These are phyloP conservation scores for Acipenser oxyrinchus DNA, from an alignment of 2,797 vertebrate genomes.

Conservation along the genomic window DNA sequence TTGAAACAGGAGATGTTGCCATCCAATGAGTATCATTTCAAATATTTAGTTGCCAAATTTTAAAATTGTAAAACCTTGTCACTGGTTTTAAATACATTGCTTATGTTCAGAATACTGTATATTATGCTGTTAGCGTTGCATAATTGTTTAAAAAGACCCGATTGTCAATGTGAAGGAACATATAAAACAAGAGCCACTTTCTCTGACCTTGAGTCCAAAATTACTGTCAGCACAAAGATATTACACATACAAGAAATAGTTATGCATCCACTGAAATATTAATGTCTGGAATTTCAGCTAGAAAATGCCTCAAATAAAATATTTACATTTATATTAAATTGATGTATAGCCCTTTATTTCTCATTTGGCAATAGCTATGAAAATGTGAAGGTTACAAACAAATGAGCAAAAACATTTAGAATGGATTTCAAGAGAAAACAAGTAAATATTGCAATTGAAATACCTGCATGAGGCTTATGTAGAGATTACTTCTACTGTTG, in stretches of 20 bases:
- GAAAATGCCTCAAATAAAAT: conserved; percentile 41
- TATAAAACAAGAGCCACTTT: conserved; percentile 20
- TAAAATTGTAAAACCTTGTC: no score
- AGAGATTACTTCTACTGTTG: no score
- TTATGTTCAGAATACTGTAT: no score
- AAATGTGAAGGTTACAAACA: neutral
- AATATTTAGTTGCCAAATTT: conserved; percentile 18
- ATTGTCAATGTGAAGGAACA: no score
- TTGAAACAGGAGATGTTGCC: conserved; percentile 24
- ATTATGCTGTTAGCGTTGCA: no score
- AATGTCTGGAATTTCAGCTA: conserved; percentile 46
- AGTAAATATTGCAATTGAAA: no score
- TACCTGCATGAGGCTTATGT: no score
- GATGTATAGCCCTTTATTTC: conserved; percentile 31
- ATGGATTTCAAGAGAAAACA: neutral
- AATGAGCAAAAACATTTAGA: conserved; percentile 1
- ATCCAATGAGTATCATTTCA: conserved; percentile 30
- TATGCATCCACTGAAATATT: conserved; percentile 40
- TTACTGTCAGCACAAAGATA: conserved; percentile 39
- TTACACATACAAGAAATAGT: conserved; percentile 37
- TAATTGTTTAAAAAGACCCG: no score
- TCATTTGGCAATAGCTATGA: neutral
- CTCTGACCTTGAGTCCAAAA: conserved; percentile 44
- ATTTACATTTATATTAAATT: conserved; percentile 31
- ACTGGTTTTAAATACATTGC: no score